Evolutionary conservation across 2,113 vertebrate genomes (phyloP).

Genomic region (Charina bottae): DNA sequence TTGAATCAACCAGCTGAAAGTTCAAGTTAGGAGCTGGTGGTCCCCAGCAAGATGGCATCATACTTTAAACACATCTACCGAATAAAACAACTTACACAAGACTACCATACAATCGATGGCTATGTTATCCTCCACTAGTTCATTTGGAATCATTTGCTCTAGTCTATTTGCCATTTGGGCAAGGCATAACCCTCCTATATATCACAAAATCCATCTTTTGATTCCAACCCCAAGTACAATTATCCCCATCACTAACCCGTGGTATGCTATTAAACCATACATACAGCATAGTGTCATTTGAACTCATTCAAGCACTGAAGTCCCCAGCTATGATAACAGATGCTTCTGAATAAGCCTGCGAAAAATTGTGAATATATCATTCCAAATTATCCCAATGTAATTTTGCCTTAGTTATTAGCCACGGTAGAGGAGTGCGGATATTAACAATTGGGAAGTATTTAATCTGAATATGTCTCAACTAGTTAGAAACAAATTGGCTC

Average conservation of each 20-base stretch:
- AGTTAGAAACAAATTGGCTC: neutral
- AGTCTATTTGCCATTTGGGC: neutral
- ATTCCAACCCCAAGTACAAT: neutral
- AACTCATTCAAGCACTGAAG: neutral
- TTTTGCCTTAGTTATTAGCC: neutral
- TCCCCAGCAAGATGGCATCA: neutral
- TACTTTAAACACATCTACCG: neutral
- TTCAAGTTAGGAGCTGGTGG: neutral
- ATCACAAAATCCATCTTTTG: neutral
- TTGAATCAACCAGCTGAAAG: neutral
- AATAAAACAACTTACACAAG: neutral
- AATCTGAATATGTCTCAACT: neutral
- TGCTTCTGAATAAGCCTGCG: neutral
- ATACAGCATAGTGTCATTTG: neutral
- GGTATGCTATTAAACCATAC: neutral
- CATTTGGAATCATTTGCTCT: neutral
- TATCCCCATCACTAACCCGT: neutral
- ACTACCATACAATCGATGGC: neutral
- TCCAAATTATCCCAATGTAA: neutral
- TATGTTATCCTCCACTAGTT: neutral
- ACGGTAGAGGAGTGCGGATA: neutral
- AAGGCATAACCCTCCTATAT: neutral
- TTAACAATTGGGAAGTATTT: neutral
- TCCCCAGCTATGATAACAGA: neutral
- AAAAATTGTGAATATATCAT: neutral